phyloP scores from a whole-genome alignment of 2,113 vertebrate genomes.

The human region GRCh38 chr7:132907501-132908000 shows the following conservation, averaged over 20 bases:
- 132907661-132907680: background rate
- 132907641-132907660: background rate
- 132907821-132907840: background rate
- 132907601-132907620: background rate
- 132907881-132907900: background rate
- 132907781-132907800: background rate
- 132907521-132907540: background rate
- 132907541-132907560: background rate
- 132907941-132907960: background rate
- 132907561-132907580: background rate
- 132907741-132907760: slow-evolving; percentile 10
- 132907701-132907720: slow-evolving; percentile 43
- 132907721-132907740: background rate
- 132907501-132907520: background rate
- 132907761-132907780: background rate
- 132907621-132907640: background rate
- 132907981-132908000: background rate
- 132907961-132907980: background rate
- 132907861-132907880: background rate
- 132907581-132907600: background rate
- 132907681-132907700: background rate
- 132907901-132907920: background rate
- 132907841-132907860: background rate
- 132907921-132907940: background rate
- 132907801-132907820: background rate